Conservation (phyloP, 2,113 vertebrate species). For the Dicrurus megarhynchus region DNA sequence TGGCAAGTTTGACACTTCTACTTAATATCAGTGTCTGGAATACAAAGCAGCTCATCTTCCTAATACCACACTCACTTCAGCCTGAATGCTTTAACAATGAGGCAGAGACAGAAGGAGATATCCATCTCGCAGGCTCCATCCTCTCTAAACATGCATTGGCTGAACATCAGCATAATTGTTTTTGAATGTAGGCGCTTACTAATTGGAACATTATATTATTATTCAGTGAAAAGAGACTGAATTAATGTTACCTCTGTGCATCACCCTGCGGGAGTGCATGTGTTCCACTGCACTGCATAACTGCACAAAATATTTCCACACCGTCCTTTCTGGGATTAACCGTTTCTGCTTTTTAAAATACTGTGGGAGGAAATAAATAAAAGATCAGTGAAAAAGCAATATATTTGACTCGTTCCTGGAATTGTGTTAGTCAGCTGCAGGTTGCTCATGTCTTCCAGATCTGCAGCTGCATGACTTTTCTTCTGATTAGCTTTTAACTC, state of each 20-base stretch:
- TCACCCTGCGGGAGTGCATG: conserved; percentile 89
- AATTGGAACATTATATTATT: conserved; percentile 76
- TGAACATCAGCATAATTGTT: conserved; percentile 69
- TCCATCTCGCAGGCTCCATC: conserved; percentile 43
- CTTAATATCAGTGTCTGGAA: conserved; percentile 10
- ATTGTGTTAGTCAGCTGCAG: conserved; percentile 7
- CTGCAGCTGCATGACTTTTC: conserved; percentile 73
- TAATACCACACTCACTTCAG: neutral
- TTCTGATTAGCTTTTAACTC: conserved; percentile 68
- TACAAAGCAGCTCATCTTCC: neutral
- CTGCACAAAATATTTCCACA: conserved; percentile 91
- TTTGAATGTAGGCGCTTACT: conserved; percentile 70
- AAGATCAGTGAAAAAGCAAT: conserved; percentile 50
- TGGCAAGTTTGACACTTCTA: conserved; percentile 31
- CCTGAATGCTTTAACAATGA: conserved; percentile 29
- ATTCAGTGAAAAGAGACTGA: conserved; percentile 71
- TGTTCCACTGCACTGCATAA: conserved; percentile 88
- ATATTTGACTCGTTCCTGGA: neutral
- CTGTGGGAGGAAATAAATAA: conserved; percentile 67
- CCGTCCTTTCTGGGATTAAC: conserved; percentile 86
- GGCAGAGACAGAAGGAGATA: conserved; percentile 40
- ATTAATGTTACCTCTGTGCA: conserved; percentile 87
- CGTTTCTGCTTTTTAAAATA: conserved; percentile 89
- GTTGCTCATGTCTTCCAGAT: conserved; percentile 47
- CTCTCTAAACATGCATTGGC: conserved; percentile 62